phyloP scores from a whole-genome alignment of 2,113 vertebrate species.

The Barbus barbus region DNA sequence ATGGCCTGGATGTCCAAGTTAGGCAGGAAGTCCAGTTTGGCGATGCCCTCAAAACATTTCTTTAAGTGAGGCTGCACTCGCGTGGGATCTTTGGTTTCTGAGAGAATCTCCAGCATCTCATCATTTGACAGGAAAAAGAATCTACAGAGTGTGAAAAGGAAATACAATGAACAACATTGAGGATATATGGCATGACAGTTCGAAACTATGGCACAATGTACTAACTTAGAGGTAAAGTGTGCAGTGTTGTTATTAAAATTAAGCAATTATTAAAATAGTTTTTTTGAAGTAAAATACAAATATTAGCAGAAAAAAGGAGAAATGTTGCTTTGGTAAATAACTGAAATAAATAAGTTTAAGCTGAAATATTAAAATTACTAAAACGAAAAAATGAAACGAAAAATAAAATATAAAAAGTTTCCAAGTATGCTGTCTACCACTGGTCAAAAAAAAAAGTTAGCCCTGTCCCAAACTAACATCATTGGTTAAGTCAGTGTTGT shows the following conservation, averaged over 20 bases:
- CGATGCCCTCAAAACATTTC: constrained; percentile 97
- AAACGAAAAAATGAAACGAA: too few relatives aligned
- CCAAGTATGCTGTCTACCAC: neutral
- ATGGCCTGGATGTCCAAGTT: constrained; percentile 94
- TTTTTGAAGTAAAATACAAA: too few relatives aligned
- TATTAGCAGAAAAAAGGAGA: too few relatives aligned
- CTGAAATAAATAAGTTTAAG: too few relatives aligned
- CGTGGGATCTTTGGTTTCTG: constrained; percentile 94
- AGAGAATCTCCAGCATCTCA: constrained; percentile 98
- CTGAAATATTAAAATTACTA: too few relatives aligned
- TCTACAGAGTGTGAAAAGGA: constrained; percentile 62
- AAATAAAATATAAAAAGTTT: too few relatives aligned
- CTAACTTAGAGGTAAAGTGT: too few relatives aligned
- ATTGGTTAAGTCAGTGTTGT: neutral
- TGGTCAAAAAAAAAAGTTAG: neutral
- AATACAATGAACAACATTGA: neutral
- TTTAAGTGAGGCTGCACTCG: constrained; percentile 95
- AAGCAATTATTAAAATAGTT: too few relatives aligned
- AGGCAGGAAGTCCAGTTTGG: constrained; percentile 89
- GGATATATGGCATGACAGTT: neutral
- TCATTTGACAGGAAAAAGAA: constrained; percentile 98
- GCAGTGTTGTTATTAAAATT: neutral
- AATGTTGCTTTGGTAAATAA: too few relatives aligned
- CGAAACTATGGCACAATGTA: neutral
- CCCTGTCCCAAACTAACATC: neutral